Percentiles rank a stretch among this genome's conserved stretches.
These are phyloP conservation scores for Misgurnus mizolepis DNA, from an alignment of 2,113 vertebrate species.

Conservation along the genomic window DNA sequence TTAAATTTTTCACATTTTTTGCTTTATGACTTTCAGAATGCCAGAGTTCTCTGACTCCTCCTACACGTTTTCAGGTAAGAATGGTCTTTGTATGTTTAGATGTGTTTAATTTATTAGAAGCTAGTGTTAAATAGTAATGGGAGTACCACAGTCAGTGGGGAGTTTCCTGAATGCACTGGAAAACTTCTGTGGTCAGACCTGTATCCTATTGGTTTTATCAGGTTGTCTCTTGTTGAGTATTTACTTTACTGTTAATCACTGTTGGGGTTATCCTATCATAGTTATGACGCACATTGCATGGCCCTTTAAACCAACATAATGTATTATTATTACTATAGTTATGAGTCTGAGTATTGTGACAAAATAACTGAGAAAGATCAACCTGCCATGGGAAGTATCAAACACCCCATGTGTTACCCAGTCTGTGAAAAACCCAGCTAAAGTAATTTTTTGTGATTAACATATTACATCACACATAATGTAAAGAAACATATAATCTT, in stretches of 20 bases:
- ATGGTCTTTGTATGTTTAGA: neutral
- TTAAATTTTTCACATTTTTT: neutral
- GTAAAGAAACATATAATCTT: no score
- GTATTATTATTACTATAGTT: neutral
- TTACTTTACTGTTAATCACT: conserved; percentile 28
- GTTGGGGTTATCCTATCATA: neutral
- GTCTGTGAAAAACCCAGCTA: no score
- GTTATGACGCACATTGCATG: neutral
- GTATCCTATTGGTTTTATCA: no score
- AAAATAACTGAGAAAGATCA: neutral
- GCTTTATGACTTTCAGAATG: conserved; percentile 47
- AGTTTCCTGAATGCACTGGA: conserved; percentile 9
- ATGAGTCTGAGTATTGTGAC: neutral
- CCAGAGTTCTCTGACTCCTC: conserved; percentile 54
- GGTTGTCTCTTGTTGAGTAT: neutral
- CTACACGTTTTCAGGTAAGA: conserved; percentile 63
- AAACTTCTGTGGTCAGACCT: conserved; percentile 2
- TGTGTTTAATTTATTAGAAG: neutral
- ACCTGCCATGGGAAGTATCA: neutral
- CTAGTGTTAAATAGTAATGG: neutral
- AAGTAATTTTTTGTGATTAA: no score
- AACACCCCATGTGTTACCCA: no score
- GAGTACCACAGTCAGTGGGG: conserved; percentile 18
- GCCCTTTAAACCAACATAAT: neutral
- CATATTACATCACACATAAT: no score